Base-by-base conservation (phyloP, 2,797 vertebrate genomes). In the Brotula barbata region DNA sequence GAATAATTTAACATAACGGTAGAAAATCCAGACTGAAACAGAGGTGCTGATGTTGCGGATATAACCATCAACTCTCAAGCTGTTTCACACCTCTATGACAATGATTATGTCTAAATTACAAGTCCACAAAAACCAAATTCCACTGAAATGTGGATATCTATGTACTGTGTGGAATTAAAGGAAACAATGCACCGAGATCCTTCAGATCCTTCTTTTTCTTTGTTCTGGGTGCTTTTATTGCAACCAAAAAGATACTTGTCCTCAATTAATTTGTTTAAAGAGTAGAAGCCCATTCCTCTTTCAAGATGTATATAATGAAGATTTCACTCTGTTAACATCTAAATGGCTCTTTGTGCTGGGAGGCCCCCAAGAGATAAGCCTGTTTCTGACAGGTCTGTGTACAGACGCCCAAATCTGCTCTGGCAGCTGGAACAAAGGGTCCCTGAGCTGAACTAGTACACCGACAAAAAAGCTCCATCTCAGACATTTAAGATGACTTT, bases 341-440 rank as follows among this genome's bases (percentile, higher is more conserved):
- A 89, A 89, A 88, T 86, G 72, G 85, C 73, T 64, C 86, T 88
- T 90, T 90, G 88, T 90, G 80, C 80, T 39, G 58, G 71, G 85
- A 85, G 83, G 85, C 86, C 86, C 86, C 77, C 69, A 77, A 85
- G 80, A 88, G 88, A 89, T 90, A 89, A 90, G 86, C 89, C 85
- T 87, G 83, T 88, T 90, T 87, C 85, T 89, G 88, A 89, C 88
- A 89, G 87, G 82, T 80, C 83, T 83, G 83, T 56, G 79, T 85
- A 85, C 86, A 79, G 81, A 88, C 70, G 70, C 81, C 81, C 48
- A 89, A 90, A 90, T 89, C 81, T 84, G 85, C 85, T 84, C 74
- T 90, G 88, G 87, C 89, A 90, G 88, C 86, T 89, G 87, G 84
- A 89, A 89, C 88, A 88, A 89, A 87, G 78, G 68, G 76, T 71